Evolutionary conservation across 2,113 vertebrate genomes (phyloP).

Genomic region (Sapajus apella): DNA sequence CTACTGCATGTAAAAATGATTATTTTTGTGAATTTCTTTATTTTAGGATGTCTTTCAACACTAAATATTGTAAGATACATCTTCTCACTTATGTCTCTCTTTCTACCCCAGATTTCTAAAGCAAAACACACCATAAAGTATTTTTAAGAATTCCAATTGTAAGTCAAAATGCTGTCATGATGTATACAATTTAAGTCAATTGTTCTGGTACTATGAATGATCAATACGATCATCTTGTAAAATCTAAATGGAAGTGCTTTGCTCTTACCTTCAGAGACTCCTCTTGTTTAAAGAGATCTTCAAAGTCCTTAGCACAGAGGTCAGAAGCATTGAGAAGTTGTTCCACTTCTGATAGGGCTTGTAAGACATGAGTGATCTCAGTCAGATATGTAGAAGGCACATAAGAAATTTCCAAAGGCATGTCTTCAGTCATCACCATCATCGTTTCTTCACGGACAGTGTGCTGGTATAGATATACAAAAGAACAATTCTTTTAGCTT

Average conservation of each 20-base stretch:
- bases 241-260: conserved; percentile 39
- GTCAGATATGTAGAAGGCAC: conserved; percentile 90
- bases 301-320: conserved; percentile 90
- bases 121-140: neutral
- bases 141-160: neutral
- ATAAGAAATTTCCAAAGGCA: conserved; percentile 88
- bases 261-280: conserved; percentile 93
- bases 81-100: neutral
- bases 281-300: conserved; percentile 93
- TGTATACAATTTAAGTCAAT: neutral
- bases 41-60: neutral
- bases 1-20: neutral
- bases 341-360: conserved; percentile 92
- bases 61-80: neutral
- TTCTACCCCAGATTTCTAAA: neutral
- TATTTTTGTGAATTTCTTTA: neutral
- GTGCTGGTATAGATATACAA: conserved; percentile 88
- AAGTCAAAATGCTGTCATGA: neutral
- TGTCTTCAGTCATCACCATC: conserved; percentile 82
- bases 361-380: conserved; percentile 90
- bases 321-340: conserved; percentile 92
- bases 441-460: conserved; percentile 85
- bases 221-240: neutral
- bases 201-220: neutral
- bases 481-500: conserved; percentile 83